Base-by-base conservation (phyloP, 2,888 invertebrate genomes). In the Sinopyrophorus schimmeli region DNA sequence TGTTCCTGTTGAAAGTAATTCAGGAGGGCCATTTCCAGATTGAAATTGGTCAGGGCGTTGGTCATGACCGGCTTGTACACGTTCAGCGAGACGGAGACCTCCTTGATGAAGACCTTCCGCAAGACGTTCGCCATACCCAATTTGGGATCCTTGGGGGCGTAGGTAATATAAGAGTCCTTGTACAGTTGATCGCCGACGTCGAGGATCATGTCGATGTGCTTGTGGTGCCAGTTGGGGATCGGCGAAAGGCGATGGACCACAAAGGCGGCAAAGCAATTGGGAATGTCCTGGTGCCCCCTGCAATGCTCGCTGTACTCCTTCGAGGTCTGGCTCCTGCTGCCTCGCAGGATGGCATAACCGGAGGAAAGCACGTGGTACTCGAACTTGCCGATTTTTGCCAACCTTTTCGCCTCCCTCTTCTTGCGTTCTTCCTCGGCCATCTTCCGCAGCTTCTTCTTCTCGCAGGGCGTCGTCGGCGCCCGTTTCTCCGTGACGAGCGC, bases 1-100 rank as follows among this genome's bases (percentile, higher is more conserved):
- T 73, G 62, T 48, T 83, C 80, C 23, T 80, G 78, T 0, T 75
- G 72, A 68, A 84, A 84, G 71, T 81, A 83, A 20, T 79, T 74
- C 0, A 68, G 63, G 24, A 84, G 49, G 59, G 80, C 68, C 12
- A 64, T 65, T 0, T 55, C 61, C 11, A 71, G 31, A 28, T 57
- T 60, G 11, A 40, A 49, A 5, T 47, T 27, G 3, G 44, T 58
- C 44, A 69, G 66, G 2, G 56, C 46, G 12, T 59, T 57, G 11
- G 61, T 58, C 15, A 64, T 47, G 1, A 67, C 74, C 62, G 72
- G 41, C 58, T 66, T 57, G 63, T 56, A 40, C 3, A 72, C 56
- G 1, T 64, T 67, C 2, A 72, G 58, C 41, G 69, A 66, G 1
- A 66, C 62, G 26, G 61, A 30, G 6, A 55, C 54, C 67, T 78